Evolutionary conservation across 2,113 vertebrate species (phyloP).

Genomic region (Pteronura brasiliensis): DNA sequence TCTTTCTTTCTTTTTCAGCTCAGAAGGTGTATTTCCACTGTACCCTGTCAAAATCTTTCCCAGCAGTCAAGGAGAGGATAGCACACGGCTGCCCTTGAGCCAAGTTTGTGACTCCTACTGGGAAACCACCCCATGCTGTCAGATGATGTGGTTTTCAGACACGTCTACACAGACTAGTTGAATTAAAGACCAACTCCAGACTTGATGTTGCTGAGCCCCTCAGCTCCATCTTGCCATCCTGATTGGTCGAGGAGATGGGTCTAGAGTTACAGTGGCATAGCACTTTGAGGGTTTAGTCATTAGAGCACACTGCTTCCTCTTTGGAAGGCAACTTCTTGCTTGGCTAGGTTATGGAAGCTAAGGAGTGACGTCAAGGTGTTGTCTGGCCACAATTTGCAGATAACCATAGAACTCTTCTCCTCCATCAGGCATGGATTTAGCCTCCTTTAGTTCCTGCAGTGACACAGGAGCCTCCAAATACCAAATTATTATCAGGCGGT

Average conservation of each 20-base stretch:
- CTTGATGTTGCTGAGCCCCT: conserved; percentile 74
- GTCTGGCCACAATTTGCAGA: conserved; percentile 77
- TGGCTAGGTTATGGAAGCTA: conserved; percentile 77
- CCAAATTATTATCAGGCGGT: conserved; percentile 80
- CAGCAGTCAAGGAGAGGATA: conserved; percentile 44
- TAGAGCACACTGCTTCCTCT: conserved; percentile 72
- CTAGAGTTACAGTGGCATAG: conserved; percentile 67
- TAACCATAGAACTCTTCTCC: conserved; percentile 78
- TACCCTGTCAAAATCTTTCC: conserved; percentile 63
- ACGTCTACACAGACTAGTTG: conserved; percentile 66
- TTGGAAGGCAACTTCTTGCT: conserved; percentile 78
- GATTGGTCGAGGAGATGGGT: conserved; percentile 73
- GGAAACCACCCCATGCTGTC: conserved; percentile 56
- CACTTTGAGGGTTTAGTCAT: conserved; percentile 68
- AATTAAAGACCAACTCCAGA: conserved; percentile 70
- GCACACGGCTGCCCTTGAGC: conserved; percentile 23
- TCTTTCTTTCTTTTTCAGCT: background rate
- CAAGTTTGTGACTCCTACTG: conserved; percentile 45
- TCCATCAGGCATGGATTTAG: conserved; percentile 77
- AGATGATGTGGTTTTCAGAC: conserved; percentile 50
- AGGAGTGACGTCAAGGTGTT: conserved; percentile 77
- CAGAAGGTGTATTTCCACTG: conserved; percentile 39
- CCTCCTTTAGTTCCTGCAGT: conserved; percentile 78
- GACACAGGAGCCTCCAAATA: conserved; percentile 80
- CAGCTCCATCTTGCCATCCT: conserved; percentile 74